Evolutionary conservation across 2,888 invertebrate genomes (phyloP).

Genomic region (Synergus itoensis): DNA sequence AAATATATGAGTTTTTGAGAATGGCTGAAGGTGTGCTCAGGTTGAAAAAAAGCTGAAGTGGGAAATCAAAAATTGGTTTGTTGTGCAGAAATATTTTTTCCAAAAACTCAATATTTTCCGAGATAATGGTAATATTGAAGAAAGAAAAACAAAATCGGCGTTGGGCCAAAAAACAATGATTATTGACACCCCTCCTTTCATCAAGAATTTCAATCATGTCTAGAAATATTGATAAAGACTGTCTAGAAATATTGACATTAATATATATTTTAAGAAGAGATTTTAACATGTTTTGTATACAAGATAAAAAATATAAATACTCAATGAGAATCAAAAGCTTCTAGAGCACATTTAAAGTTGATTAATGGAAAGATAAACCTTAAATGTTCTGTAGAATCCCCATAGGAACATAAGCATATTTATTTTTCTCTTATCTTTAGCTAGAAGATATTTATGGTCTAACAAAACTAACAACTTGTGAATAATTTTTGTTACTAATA

Average conservation of each 20-base stretch:
- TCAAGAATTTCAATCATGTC: neutral
- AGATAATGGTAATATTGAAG: too few species aligned
- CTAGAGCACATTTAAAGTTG: slow-evolving; percentile 9
- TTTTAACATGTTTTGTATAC: neutral
- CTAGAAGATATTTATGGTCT: neutral
- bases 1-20: too few species aligned
- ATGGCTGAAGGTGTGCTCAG: too few species aligned
- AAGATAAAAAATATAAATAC: slow-evolving; percentile 11
- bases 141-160: too few species aligned
- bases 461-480: slow-evolving; percentile 4
- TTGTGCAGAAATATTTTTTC: too few species aligned
- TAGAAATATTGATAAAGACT: slow-evolving; percentile 1
- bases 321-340: slow-evolving; percentile 16
- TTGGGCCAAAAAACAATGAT: too few species aligned
- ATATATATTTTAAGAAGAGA: neutral
- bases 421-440: neutral
- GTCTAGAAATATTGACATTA: neutral
- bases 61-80: too few species aligned
- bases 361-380: neutral
- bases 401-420: neutral
- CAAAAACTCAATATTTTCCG: too few species aligned
- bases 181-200: neutral
- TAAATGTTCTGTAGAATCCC: slow-evolving; percentile 22
- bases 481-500: slow-evolving; percentile 7
- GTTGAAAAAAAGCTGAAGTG: too few species aligned